Base-by-base conservation (phyloP, 2,888 invertebrate species). In the Hydrotaea cyrtoneurina region DNA sequence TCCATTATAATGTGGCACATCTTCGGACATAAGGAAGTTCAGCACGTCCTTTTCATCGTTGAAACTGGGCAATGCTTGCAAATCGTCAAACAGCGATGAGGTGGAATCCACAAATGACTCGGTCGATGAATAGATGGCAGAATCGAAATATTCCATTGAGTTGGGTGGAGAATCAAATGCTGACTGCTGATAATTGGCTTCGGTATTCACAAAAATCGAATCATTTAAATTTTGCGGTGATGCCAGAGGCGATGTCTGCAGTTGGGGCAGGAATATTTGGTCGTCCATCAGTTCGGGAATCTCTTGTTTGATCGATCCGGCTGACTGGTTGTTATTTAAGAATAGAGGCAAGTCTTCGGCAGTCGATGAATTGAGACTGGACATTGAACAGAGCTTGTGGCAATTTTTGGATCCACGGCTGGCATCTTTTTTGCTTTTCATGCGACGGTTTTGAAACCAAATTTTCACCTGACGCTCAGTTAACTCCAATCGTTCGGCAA, bases 401-500 rank as follows among this genome's bases (percentile, higher is more conserved):
- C 69, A 43, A 21, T n/a, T 26, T 62, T 76, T 76, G 21, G 80
- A 21, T 15, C 19, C 17, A 62, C 57, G 21, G 43, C 15, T 26
- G 31, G 21, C 73, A 31, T 69, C 59, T 21, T 59, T 80, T 23
- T 96, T 96, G 94, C 94, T 95, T 90, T 96, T 96, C 96, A 96
- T 96, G 50, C 96, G 93, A 46, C 96, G 94, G 92, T 96, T 96
- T 91, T 96, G 96, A 91, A 97, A 96, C 96, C 96, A 96, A 89
- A 96, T 96, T 92, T 96, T 96, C 86, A 96, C 96, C 93, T 97
- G 97, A 86, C 97, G 93, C 90, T 97, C 97, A 59, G 96, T 96
- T 80, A 99, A 94, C 89, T 96, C 96, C 91, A 99, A 94, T 86
- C 97, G 96, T 93, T 98, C 98, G 7, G 98, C 98, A 91, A 99